These are phyloP conservation scores for Brachycybe producta DNA, from an alignment of 2,888 invertebrate species.

Conservation along the genomic window DNA sequence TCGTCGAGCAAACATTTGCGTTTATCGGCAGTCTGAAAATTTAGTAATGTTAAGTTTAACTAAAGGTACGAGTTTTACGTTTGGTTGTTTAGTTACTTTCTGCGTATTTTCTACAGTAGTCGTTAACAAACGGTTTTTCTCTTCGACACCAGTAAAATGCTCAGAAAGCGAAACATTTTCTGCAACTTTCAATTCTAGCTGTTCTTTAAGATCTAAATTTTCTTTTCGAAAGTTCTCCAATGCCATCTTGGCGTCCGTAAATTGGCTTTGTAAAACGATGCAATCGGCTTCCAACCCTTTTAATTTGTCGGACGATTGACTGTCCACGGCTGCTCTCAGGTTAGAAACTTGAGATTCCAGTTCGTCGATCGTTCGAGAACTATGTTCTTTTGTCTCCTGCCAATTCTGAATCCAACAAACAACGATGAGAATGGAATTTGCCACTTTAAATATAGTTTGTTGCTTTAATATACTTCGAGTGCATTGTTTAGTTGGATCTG, in stretches of 20 bases:
- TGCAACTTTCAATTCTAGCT: too few relatives aligned
- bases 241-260: background rate
- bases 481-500: slow-evolving; percentile 29
- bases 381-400: slow-evolving; percentile 11
- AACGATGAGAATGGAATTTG: background rate
- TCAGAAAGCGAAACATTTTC: too few relatives aligned
- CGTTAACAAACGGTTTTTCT: too few relatives aligned
- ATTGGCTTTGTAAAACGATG: slow-evolving; percentile 11
- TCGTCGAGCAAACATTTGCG: slow-evolving; percentile 37
- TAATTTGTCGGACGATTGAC: slow-evolving; percentile 15
- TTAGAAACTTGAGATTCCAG: slow-evolving; percentile 3
- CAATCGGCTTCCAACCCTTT: slow-evolving; percentile 10
- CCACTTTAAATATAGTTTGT: background rate
- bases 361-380: slow-evolving; percentile 4
- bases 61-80: background rate
- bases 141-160: too few relatives aligned
- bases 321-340: slow-evolving; percentile 8
- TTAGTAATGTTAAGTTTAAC: background rate
- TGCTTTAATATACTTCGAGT: slow-evolving; percentile 14
- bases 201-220: slow-evolving; percentile 5
- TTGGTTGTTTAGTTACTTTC: background rate
- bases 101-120: background rate
- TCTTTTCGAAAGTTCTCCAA: slow-evolving; percentile 5
- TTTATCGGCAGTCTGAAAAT: slow-evolving; percentile 34
- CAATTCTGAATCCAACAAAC: too few relatives aligned